Percentiles rank a stretch among this genome's conserved stretches.
Evolutionary conservation across 2,797 vertebrate species (phyloP).

Genomic region (Antrozous pallidus): DNA sequence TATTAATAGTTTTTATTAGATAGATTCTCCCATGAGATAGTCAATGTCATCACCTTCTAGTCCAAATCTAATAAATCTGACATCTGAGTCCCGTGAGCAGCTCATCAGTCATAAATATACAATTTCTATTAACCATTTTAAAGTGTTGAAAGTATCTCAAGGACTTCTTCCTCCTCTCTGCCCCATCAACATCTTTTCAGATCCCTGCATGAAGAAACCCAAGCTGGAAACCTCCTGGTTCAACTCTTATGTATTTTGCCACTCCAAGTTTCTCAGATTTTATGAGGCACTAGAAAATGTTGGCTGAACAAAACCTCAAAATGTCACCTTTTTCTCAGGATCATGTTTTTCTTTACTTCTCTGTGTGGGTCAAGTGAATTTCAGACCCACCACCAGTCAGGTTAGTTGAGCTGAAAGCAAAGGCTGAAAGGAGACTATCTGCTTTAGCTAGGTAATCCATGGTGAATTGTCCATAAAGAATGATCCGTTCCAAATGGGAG

Average conservation of each 20-base stretch:
- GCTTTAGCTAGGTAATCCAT: not conserved
- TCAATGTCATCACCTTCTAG: not conserved
- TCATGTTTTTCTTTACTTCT: not conserved
- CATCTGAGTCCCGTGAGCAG: not conserved
- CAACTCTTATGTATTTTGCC: not conserved
- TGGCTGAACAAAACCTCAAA: not conserved
- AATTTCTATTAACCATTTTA: not conserved
- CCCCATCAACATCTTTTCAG: not conserved
- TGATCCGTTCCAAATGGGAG: not conserved
- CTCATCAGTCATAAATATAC: not conserved
- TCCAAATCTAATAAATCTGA: not conserved
- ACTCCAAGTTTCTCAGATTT: not conserved
- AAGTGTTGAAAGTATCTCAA: not conserved
- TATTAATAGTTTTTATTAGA: not conserved
- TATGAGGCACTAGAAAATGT: not conserved
- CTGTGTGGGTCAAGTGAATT: not conserved
- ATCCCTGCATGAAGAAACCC: not conserved
- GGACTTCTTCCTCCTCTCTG: not conserved
- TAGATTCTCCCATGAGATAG: not conserved
- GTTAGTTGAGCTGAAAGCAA: not conserved
- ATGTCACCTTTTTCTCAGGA: not conserved
- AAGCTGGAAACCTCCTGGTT: not conserved
- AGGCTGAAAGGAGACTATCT: not conserved
- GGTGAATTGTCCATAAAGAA: not conserved
- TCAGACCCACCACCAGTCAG: not conserved